Evolutionary conservation across 1,140 invertebrate genomes (phyloP).

Genomic region (Hylyphantes graminicola): DNA sequence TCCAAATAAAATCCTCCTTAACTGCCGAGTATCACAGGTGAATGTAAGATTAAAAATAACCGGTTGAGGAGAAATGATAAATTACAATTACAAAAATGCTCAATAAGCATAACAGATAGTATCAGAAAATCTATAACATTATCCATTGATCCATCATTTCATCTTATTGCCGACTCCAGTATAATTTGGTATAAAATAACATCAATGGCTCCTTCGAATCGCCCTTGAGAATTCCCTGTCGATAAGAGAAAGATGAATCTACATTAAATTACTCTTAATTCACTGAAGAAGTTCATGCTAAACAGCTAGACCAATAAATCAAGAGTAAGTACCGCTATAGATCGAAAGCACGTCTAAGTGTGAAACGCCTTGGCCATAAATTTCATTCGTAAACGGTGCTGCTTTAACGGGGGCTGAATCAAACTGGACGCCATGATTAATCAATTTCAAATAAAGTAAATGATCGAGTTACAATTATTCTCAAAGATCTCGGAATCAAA

Average conservation of each 20-base stretch:
- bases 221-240: conserved; percentile 32
- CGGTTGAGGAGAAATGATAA: too few relatives aligned
- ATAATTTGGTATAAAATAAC: conserved; percentile 31
- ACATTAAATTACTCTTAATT: conserved; percentile 45
- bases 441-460: not conserved
- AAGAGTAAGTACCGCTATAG: conserved; percentile 40
- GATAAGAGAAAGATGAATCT: conserved; percentile 37
- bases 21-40: too few relatives aligned
- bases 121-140: not conserved
- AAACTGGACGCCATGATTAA: conserved; percentile 33
- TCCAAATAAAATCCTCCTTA: too few relatives aligned
- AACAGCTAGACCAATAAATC: conserved; percentile 47
- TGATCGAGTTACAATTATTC: too few relatives aligned
- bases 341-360: conserved; percentile 37
- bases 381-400: conserved; percentile 19
- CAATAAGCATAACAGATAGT: too few relatives aligned
- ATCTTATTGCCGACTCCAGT: conserved; percentile 12
- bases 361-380: conserved; percentile 46
- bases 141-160: conserved; percentile 20
- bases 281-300: conserved; percentile 29
- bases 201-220: conserved; percentile 11
- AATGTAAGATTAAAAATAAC: too few relatives aligned
- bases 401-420: conserved; percentile 24
- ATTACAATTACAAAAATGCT: too few relatives aligned
- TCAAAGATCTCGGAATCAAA: too few relatives aligned